phyloP scores from a whole-genome alignment of 2,888 invertebrate species.

The Pseudoips prasinana region DNA sequence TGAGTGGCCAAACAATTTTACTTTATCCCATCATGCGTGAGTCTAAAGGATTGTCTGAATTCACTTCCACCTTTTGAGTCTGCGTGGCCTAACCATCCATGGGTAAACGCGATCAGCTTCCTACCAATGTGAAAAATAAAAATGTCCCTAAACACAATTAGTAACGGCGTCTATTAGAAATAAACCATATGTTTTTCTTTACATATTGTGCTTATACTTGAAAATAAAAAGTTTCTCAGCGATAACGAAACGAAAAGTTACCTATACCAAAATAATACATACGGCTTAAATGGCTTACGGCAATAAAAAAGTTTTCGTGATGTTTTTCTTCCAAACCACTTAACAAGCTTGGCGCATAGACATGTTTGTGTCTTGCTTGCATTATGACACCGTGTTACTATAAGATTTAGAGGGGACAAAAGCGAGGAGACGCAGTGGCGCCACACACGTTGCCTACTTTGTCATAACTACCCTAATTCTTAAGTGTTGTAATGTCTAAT shows the following conservation, averaged over 20 bases:
- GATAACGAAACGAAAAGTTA: constrained; percentile 23
- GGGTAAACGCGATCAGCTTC: too few relatives aligned
- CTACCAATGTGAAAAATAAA: too few relatives aligned
- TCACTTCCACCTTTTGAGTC: too few relatives aligned
- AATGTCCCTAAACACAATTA: too few relatives aligned
- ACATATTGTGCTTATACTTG: too few relatives aligned
- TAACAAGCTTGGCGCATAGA: constrained; percentile 81
- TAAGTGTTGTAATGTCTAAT: constrained; percentile 31
- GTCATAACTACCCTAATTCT: constrained; percentile 54
- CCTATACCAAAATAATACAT: constrained; percentile 59
- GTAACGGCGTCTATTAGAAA: too few relatives aligned
- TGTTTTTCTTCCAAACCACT: constrained; percentile 83
- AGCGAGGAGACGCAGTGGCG: constrained; percentile 76
- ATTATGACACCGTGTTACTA: constrained; percentile 80
- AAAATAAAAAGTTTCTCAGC: too few relatives aligned
- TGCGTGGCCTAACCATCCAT: too few relatives aligned
- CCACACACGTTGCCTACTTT: constrained; percentile 53
- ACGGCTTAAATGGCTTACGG: constrained; percentile 73
- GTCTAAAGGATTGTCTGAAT: too few relatives aligned
- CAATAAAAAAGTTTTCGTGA: constrained; percentile 80
- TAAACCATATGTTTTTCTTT: too few relatives aligned
- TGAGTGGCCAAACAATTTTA: too few relatives aligned
- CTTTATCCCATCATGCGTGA: too few relatives aligned
- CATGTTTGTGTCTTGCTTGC: constrained; percentile 81
- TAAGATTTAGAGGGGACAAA: constrained; percentile 78